Evolutionary conservation across 53 echinoderm and acorn worm genomes (phyloP).

Genomic region (Antedon mediterranea): DNA sequence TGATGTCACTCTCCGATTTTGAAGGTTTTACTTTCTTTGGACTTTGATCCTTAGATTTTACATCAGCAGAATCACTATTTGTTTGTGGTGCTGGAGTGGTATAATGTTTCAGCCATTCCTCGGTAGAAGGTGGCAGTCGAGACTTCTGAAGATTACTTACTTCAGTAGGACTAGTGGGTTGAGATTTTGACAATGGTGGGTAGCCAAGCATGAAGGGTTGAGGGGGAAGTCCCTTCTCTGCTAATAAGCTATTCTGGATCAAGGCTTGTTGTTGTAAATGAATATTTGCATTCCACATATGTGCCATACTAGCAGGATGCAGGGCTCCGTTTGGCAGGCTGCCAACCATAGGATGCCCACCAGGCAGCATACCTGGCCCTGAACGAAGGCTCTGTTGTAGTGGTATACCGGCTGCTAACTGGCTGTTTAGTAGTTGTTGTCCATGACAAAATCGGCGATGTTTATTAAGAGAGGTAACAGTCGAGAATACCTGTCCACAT

Average conservation of each 20-base stretch:
- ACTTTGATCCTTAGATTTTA: not conserved
- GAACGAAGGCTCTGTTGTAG: slow-evolving; percentile 9
- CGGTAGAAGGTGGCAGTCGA: slow-evolving; percentile 35
- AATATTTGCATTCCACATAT: slow-evolving; percentile 76
- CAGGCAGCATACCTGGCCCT: slow-evolving; percentile 20
- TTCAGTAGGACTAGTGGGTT: slow-evolving; percentile 1
- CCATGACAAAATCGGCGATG: slow-evolving; percentile 96
- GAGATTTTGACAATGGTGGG: slow-evolving; percentile 29
- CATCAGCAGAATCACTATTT: not conserved
- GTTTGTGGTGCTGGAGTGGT: slow-evolving; percentile 14
- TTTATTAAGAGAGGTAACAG: slow-evolving; percentile 86
- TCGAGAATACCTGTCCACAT: slow-evolving; percentile 86
- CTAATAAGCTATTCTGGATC: slow-evolving; percentile 56
- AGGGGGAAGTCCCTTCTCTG: slow-evolving; percentile 46
- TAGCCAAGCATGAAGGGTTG: slow-evolving; percentile 68
- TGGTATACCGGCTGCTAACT: slow-evolving; percentile 27
- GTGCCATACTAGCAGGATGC: slow-evolving; percentile 74
- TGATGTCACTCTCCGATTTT: slow-evolving; percentile 46
- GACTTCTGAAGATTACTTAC: not conserved
- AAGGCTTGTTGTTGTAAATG: slow-evolving; percentile 78
- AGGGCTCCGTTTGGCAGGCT: slow-evolving; percentile 36
- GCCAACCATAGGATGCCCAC: slow-evolving; percentile 26
- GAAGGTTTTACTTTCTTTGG: slow-evolving; percentile 13
- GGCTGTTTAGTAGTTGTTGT: slow-evolving; percentile 60
- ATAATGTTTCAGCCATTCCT: slow-evolving; percentile 77